Evolutionary conservation across 1,140 invertebrate genomes (phyloP), one percentile per base, ranked within the genome.

Genomic region (Drosophila lowei): DNA sequence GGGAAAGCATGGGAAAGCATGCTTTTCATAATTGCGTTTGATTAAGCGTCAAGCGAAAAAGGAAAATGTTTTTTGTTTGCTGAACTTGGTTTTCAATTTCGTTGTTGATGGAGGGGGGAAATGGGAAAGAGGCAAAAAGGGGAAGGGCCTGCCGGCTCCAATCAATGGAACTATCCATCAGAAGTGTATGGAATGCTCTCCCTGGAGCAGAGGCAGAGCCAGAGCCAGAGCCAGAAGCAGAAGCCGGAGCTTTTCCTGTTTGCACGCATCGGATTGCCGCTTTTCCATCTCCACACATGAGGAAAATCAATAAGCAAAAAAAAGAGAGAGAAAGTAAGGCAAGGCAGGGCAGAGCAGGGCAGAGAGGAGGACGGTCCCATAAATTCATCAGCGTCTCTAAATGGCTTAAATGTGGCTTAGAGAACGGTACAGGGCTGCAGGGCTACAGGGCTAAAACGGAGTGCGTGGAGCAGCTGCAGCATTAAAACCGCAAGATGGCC

Each of bases 311-410:
- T 74, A 71, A 6, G 21, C 44, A 25, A 41, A 47, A 62, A 18
- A 34, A 47, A 34, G 16, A 47, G 28, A 47, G 21, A 18, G 3
- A 34, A 13, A 25, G n/a, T 30, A 28, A 41, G 6, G 43, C 42
- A 21, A 34, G 23, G 41, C 13, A 64, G n/a, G 7, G n/a, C 28
- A 28, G 28, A 1, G 7, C 28, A 28, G 11, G 62, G 48, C 77
- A 64, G 75, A 66, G 41, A 55, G 58, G 55, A 30, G 59, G 74
- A 68, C 38, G 52, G n/a, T 66, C 66, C 34, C 83, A 81, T 86
- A 86, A 86, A 86, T 86, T 86, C 81, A 88, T 86, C 81, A 88
- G 78, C 47, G 59, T 57, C 61, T 67, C 81, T 85, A 85, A 85
- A 85, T 80, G 81, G 80, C 80, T 85, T 85, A 75, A 68, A 49